Percentiles rank a stretch among this genome's conserved stretches.
Evolutionary conservation across 2,888 invertebrate species (phyloP).

Genomic region (Phaonia tiefii): DNA sequence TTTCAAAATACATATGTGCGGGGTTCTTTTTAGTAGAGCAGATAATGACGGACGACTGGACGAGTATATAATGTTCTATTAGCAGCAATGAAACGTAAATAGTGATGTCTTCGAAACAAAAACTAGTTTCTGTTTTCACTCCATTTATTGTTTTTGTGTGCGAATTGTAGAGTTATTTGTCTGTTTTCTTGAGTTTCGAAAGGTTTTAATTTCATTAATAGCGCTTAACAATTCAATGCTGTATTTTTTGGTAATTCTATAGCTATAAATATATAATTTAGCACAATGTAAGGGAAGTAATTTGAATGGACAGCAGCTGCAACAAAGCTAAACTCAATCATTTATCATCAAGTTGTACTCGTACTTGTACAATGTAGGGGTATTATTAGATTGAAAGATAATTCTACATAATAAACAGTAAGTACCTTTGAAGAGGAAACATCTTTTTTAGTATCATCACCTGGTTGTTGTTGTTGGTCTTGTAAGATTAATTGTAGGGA

Average conservation of each 20-base stretch:
- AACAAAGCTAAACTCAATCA: background rate
- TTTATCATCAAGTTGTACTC: too few relatives aligned
- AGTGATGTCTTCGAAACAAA: conserved; percentile 5
- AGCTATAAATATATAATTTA: conserved; percentile 34
- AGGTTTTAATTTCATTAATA: conserved; percentile 37
- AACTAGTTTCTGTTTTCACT: conserved; percentile 19
- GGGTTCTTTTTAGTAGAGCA: too few relatives aligned
- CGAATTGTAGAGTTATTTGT: background rate
- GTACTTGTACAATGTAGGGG: too few relatives aligned
- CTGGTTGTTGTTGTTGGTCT: too few relatives aligned
- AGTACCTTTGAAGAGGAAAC: too few relatives aligned
- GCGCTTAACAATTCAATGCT: background rate
- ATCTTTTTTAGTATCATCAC: too few relatives aligned
- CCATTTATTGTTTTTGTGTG: background rate
- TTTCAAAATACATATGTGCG: too few relatives aligned
- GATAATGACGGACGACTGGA: too few relatives aligned
- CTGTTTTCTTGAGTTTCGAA: background rate
- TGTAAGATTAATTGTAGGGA: too few relatives aligned
- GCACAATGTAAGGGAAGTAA: conserved; percentile 24
- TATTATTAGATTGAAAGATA: too few relatives aligned
- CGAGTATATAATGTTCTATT: background rate
- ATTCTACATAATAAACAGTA: too few relatives aligned
- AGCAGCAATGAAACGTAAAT: background rate
- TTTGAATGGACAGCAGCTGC: conserved; percentile 39
- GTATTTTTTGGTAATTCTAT: conserved; percentile 16